These are phyloP conservation scores for Drosophila ochracea DNA, from an alignment of 2,888 invertebrate genomes.

Conservation along the genomic window DNA sequence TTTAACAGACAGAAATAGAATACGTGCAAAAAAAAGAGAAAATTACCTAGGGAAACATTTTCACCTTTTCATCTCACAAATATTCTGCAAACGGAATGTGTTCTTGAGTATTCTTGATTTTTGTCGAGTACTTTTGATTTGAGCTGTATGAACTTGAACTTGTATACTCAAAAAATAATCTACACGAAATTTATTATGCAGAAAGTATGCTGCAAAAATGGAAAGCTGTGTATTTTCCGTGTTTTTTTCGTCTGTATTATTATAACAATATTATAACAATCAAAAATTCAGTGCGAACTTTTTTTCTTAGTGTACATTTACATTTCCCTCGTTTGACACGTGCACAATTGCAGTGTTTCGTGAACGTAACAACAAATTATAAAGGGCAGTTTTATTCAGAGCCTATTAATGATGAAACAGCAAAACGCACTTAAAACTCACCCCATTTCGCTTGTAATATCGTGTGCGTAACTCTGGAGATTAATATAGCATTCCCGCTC, in stretches of 20 bases:
- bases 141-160: too few relatives aligned
- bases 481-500: background rate
- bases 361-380: slow-evolving; percentile 11
- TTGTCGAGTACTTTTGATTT: background rate
- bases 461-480: slow-evolving; percentile 7
- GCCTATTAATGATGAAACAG: slow-evolving; percentile 25
- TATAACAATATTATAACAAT: background rate
- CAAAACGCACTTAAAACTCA: slow-evolving; percentile 48
- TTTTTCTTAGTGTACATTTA: background rate
- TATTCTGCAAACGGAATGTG: background rate
- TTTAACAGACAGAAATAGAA: background rate
- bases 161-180: background rate
- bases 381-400: slow-evolving; percentile 15
- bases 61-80: background rate
- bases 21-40: background rate
- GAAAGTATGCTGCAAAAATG: background rate
- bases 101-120: background rate
- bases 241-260: background rate
- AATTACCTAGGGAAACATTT: background rate
- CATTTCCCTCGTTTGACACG: background rate
- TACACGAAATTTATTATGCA: background rate
- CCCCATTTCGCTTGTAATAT: slow-evolving; percentile 5
- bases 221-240: background rate
- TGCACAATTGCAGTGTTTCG: slow-evolving; percentile 5
- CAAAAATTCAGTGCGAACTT: background rate